phyloP scores from a whole-genome alignment of 2,888 invertebrate genomes.

The Eupeodes latifasciatus region DNA sequence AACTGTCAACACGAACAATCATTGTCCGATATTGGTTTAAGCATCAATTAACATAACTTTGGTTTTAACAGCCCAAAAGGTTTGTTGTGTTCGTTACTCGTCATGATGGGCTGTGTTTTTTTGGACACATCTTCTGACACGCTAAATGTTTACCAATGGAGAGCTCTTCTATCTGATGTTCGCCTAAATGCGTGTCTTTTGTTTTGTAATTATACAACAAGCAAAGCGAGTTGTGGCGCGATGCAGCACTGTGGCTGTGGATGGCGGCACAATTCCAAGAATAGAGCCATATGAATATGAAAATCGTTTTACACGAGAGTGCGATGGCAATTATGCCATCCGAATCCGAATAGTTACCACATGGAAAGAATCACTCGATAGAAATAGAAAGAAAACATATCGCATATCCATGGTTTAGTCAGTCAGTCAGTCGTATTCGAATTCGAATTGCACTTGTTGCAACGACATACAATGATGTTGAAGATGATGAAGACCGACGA shows the following conservation, averaged over 20 bases:
- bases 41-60: slow-evolving; percentile 75
- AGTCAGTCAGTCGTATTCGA: slow-evolving; percentile 14
- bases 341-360: slow-evolving; percentile 74
- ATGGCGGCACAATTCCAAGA: slow-evolving; percentile 60
- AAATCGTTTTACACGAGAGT: slow-evolving; percentile 66
- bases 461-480: slow-evolving; percentile 40
- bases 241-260: not conserved
- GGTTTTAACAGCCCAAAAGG: slow-evolving; percentile 72
- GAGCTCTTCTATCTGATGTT: slow-evolving; percentile 39
- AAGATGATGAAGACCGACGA: slow-evolving; percentile 18
- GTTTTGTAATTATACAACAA: slow-evolving; percentile 68
- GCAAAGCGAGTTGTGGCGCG: not conserved
- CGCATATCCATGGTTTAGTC: slow-evolving; percentile 72
- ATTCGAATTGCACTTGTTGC: slow-evolving; percentile 74
- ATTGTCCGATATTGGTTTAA: slow-evolving; percentile 72
- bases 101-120: slow-evolving; percentile 40
- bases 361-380: slow-evolving; percentile 75
- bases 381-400: slow-evolving; percentile 76
- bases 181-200: slow-evolving; percentile 64
- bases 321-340: slow-evolving; percentile 72
- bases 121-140: slow-evolving; percentile 38
- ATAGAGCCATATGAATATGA: slow-evolving; percentile 72
- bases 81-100: slow-evolving; percentile 61
- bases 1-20: slow-evolving; percentile 73
- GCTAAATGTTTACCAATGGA: slow-evolving; percentile 64